phyloP scores from a whole-genome alignment of 2,113 vertebrate genomes.

The Erpornis zantholeuca region DNA sequence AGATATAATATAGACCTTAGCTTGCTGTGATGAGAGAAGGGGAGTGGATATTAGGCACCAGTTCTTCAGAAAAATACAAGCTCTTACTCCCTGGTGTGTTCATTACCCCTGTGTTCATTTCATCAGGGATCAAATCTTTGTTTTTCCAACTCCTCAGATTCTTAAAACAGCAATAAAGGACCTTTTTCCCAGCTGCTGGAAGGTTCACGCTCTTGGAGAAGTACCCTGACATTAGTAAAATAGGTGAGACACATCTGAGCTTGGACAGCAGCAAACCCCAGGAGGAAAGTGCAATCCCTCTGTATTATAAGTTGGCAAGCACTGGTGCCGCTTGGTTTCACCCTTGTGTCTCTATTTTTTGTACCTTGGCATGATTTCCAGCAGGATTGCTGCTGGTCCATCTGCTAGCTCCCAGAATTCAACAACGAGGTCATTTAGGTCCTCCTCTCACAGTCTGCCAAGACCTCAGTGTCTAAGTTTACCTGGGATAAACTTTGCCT shows the following conservation, averaged over 20 bases:
- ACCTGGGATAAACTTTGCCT: not conserved
- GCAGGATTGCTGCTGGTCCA: not conserved
- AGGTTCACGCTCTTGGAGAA: not conserved
- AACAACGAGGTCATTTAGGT: not conserved
- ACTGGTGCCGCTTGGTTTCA: not conserved
- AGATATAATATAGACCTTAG: not conserved
- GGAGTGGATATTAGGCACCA: not conserved
- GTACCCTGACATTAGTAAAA: not conserved
- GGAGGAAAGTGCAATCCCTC: not conserved
- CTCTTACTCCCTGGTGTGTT: not conserved
- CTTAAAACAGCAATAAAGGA: not conserved
- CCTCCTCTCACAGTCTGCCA: not conserved
- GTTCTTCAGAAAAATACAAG: not conserved
- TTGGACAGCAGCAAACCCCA: not conserved
- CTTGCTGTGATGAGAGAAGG: not conserved
- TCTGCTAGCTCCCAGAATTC: not conserved
- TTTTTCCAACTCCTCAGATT: not conserved
- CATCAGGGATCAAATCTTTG: not conserved
- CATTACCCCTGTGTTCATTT: not conserved
- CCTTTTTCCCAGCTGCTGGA: not conserved
- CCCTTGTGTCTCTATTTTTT: not conserved
- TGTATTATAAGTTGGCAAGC: not conserved
- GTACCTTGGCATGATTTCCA: not conserved
- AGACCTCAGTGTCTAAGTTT: not conserved
- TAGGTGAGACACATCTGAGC: not conserved